Conservation (phyloP, 2,797 vertebrate species). For the Poliocrania exsul region DNA sequence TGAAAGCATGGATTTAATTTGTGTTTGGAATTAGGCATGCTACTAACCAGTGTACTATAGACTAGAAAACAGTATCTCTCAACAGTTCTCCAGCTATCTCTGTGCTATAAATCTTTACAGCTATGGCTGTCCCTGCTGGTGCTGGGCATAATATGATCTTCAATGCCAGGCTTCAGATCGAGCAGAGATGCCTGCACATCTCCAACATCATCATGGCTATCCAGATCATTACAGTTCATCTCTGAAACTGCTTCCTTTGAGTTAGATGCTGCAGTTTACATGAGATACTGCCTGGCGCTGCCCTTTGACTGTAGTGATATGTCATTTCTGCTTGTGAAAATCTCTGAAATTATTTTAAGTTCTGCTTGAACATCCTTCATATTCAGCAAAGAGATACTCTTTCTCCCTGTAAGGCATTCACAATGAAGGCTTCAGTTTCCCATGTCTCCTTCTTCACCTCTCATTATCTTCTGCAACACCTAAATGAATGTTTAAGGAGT, state of each 20-base stretch:
- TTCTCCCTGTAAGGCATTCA: background rate
- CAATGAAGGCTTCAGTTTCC: background rate
- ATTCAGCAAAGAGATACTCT: background rate
- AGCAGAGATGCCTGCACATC: background rate
- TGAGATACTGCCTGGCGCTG: background rate
- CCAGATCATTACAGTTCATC: background rate
- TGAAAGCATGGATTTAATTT: background rate
- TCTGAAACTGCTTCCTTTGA: background rate
- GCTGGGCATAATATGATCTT: background rate
- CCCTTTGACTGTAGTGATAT: background rate
- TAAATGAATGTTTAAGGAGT: background rate
- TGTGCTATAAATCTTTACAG: background rate
- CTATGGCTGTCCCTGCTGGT: background rate
- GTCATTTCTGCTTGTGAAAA: background rate
- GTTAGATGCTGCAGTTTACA: background rate
- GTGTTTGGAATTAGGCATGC: background rate
- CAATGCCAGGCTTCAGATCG: background rate
- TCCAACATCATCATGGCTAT: background rate
- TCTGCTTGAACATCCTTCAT: background rate
- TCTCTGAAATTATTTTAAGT: background rate
- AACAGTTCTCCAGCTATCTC: rapidly evolving
- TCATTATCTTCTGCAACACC: background rate
- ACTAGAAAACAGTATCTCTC: background rate
- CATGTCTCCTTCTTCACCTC: background rate
- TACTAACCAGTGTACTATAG: background rate